Evolutionary conservation across 2,888 invertebrate genomes (phyloP), one percentile per base, ranked within the genome.

Genomic region (Strigamia maritima): DNA sequence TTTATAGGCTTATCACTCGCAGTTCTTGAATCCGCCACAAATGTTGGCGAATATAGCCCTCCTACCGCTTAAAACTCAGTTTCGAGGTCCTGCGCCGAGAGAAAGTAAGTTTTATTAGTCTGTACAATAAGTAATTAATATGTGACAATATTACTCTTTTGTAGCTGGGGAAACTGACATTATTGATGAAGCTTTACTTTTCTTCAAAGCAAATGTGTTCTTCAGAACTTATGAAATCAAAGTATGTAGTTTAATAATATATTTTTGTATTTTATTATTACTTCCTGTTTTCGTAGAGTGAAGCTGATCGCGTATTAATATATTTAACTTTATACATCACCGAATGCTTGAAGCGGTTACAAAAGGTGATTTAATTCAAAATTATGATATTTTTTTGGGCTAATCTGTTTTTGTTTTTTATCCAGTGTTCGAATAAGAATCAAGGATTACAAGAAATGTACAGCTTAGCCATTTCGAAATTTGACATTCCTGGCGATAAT

Each of bases 211-310:
- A 0, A 99, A 99, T 88, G 97, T 99, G 0, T 99, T 99, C 88
- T 99, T 99, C 86, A 91, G 98, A 82, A 98, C 97, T 44, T 99
- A 98, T 87, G 98, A 99, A 89, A 97, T 99, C 81, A 98, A 98
- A 91, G 95, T 95, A n/a, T n/a, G n/a, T n/a, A n/a, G n/a, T n/a
- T n/a, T n/a, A 87, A 83, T 82, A 81, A 77, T 79, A 76, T 49
- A 31, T 22, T 40, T 4, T 77, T 2, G 0, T n/a, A 49, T 24
- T 40, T 49, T 22, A 35, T 19, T 31, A n/a, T 16, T 24, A 78
- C 65, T 10, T 31, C 8, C 22, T 26, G 28, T 31, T 16, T 60
- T 35, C 22, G 79, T 87, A 97, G 95, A 97, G 94, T 83, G 97
- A 98, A 87, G 92, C 97, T 12, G 99, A 99, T 86, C 90, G 99